These are phyloP conservation scores for Temnothorax curvispinosus DNA, from an alignment of 1,140 invertebrate genomes.

Conservation along the genomic window DNA sequence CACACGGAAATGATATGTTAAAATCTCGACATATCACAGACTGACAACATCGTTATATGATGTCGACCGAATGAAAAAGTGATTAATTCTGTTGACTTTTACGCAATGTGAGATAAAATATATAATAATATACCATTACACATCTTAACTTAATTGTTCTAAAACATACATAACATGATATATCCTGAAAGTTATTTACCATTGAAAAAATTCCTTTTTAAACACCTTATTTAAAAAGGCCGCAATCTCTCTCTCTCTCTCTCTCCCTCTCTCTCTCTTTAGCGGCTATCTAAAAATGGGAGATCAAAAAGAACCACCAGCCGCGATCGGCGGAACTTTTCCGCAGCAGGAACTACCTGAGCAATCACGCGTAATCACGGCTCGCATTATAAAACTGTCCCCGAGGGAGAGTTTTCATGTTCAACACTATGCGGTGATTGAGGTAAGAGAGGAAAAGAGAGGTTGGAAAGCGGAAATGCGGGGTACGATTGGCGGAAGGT, in stretches of 20 bases:
- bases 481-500: constrained; percentile 38
- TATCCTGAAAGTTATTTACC: background rate
- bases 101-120: background rate
- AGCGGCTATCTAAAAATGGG: background rate
- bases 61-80: background rate
- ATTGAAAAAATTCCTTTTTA: background rate
- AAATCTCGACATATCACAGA: background rate
- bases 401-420: constrained; percentile 74
- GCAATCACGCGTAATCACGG: constrained; percentile 83
- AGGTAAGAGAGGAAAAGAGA: constrained; percentile 7
- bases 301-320: constrained; percentile 45
- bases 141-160: background rate
- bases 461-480: constrained; percentile 33
- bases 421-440: background rate
- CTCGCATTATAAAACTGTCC: constrained; percentile 83
- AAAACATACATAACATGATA: background rate
- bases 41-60: background rate
- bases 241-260: background rate
- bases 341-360: constrained; percentile 60
- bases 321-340: constrained; percentile 47
- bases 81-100: background rate
- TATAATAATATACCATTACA: no score
- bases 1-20: constrained; percentile 43
- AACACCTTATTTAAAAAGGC: background rate
- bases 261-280: background rate